Base-by-base conservation (phyloP, 1,140 invertebrate species). In the Triops longicaudatus region DNA sequence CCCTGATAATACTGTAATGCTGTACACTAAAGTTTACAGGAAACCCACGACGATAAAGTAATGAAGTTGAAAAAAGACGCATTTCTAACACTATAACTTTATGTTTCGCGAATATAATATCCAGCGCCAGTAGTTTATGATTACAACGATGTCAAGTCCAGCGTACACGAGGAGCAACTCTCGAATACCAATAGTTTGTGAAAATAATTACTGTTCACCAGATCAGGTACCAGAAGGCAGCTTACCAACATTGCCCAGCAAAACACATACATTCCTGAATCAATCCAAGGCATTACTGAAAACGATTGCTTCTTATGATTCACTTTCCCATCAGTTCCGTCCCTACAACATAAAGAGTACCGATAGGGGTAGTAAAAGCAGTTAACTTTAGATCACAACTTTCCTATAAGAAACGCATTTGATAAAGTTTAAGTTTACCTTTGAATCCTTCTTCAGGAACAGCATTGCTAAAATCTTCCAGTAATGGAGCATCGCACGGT, bases 211-310 rank as follows among this genome's bases (percentile, higher is more conserved):
- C 50, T 63, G 50, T 14, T 63, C 50, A 63, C 50, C 50, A 14
- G 50, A 63, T 63, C 50, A 63, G 50, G 50, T 63, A 63, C 50
- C 50, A 63, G 17, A 63, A 63, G 50, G 50, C 50, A 63, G 50
- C 50, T n/a, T 0, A 63, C 50, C 50, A n/a, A 22, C 50, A 22
- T n/a, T 63, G 14, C 22, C 50, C 10, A 63, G 14, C 50, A 14
- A 63, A 63, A 22, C 17, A 17, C 14, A 17, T n/a, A 5, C 5
- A n/a, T 14, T 63, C 22, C 22, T 63, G 50, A 63, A 63, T 63
- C 50, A 22, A 63, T 63, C 50, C 50, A 63, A 63, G 50, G 50
- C 50, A 63, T 63, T 6, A 6, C 17, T 14, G n/a, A 63, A 0
- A 22, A 63, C 4, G 10, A n/a, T 14, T 17, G 50, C 50, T 22